These are phyloP conservation scores for Battus philenor DNA, from an alignment of 1,140 invertebrate species.

Conservation along the genomic window DNA sequence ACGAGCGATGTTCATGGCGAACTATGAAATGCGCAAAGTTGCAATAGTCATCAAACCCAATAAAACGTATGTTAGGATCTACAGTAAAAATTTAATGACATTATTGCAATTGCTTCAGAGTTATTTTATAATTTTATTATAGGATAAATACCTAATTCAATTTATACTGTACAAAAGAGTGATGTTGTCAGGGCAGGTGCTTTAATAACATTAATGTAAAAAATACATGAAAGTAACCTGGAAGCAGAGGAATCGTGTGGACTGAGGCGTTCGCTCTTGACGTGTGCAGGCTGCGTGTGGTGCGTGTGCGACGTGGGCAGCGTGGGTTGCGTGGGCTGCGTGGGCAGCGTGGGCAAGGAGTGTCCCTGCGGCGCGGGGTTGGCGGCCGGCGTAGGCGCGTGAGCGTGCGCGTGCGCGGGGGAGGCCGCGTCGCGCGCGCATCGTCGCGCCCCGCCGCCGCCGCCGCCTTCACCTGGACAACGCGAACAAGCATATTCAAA, in stretches of 20 bases:
- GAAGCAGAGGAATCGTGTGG: conserved; percentile 63
- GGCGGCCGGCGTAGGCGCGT: conserved; percentile 39
- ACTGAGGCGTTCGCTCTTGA: conserved; percentile 72
- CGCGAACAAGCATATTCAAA: no score
- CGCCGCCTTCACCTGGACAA: conserved; percentile 56
- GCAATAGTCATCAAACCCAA: no score
- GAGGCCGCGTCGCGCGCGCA: conserved; percentile 64
- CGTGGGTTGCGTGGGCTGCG: conserved; percentile 61
- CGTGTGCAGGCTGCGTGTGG: conserved; percentile 34
- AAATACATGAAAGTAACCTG: conserved; percentile 36
- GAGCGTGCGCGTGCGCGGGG: conserved; percentile 75
- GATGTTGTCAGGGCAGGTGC: no score
- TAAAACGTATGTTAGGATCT: no score
- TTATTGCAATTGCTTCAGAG: no score
- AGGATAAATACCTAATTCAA: no score
- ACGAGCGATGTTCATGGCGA: no score
- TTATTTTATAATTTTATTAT: no score
- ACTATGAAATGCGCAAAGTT: no score
- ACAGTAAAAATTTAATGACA: no score
- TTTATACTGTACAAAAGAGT: no score
- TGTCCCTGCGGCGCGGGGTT: conserved; percentile 23
- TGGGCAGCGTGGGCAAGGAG: conserved; percentile 67
- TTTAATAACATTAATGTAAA: no score
- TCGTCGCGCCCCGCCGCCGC: conserved; percentile 48
- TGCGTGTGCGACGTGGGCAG: conserved; percentile 19